Conservation (phyloP, 2,888 invertebrate species). For the Leptinotarsa tumamoca region DNA sequence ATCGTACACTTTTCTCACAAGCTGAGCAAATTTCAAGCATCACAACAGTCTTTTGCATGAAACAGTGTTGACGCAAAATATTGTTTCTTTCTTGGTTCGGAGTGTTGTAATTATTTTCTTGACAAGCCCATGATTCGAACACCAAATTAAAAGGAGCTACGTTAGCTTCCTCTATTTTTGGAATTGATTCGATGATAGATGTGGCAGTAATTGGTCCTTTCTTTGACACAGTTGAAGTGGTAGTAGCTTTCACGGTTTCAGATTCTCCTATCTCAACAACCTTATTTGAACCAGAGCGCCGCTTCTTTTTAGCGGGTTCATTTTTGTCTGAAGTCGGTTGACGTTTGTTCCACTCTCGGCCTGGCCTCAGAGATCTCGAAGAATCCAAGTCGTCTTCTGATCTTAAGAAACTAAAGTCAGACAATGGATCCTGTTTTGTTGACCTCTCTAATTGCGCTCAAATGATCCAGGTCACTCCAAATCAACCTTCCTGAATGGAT, state of each 20-base stretch:
- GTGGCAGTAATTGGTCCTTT: slow-evolving; percentile 77
- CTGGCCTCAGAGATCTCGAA: slow-evolving; percentile 63
- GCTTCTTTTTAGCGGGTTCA: slow-evolving; percentile 40
- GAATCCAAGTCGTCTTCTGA: slow-evolving; percentile 85
- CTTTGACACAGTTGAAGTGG: slow-evolving; percentile 77
- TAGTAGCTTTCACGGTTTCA: slow-evolving; percentile 80
- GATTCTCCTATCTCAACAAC: slow-evolving; percentile 67
- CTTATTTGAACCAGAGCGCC: slow-evolving; percentile 59
- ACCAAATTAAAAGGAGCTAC: slow-evolving; percentile 41
- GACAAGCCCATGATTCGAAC: slow-evolving; percentile 47
- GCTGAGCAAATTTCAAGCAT: slow-evolving; percentile 83
- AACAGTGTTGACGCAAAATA: slow-evolving; percentile 70
- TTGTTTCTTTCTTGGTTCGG: slow-evolving; percentile 15
- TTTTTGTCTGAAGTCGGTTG: slow-evolving; percentile 11
- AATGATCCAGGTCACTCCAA: slow-evolving; percentile 42
- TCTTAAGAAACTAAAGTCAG: slow-evolving; percentile 84
- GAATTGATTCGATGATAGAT: slow-evolving; percentile 77
- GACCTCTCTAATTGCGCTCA: slow-evolving; percentile 76
- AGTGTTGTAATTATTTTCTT: slow-evolving; percentile 27
- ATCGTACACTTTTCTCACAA: slow-evolving; percentile 82
- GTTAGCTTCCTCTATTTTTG: slow-evolving; percentile 53
- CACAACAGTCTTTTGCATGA: slow-evolving; percentile 82
- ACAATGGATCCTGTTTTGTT: slow-evolving; percentile 86
- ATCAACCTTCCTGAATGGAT: slow-evolving; percentile 28
- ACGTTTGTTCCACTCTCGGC: slow-evolving; percentile 27